Evolutionary conservation across 2,797 vertebrate species (phyloP).

Genomic region (Cercopithecus neglectus): DNA sequence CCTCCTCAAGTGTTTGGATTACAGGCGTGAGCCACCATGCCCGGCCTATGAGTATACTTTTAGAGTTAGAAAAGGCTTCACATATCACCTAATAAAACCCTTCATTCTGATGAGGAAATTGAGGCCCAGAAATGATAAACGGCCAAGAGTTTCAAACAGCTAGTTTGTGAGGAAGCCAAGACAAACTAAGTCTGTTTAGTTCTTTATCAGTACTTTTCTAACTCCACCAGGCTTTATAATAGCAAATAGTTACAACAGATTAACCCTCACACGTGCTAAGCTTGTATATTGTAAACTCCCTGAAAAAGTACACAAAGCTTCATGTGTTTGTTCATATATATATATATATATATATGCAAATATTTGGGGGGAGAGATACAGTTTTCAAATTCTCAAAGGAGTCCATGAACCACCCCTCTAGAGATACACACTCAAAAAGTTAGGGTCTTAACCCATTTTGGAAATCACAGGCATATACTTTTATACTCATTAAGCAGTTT

Average conservation of each 20-base stretch:
- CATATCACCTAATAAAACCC: background rate
- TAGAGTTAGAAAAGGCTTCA: background rate
- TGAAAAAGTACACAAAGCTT: background rate
- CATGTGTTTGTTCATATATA: background rate
- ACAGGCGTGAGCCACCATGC: background rate
- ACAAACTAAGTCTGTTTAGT: background rate
- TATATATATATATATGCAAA: background rate
- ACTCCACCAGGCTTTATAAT: background rate
- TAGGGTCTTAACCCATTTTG: background rate
- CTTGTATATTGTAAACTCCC: background rate
- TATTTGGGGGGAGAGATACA: background rate
- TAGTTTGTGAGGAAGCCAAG: background rate
- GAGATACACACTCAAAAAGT: background rate
- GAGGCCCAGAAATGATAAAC: background rate
- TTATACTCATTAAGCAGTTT: background rate
- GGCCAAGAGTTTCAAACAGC: background rate
- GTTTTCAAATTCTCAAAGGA: conserved; percentile 1
- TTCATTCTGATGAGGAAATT: conserved; percentile 16
- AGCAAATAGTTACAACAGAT: background rate
- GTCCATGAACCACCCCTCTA: background rate
- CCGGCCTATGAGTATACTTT: background rate
- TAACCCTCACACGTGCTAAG: background rate
- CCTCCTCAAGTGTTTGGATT: background rate
- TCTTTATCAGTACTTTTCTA: background rate
- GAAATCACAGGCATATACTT: background rate